Conservation (phyloP, 1,140 invertebrate species). For the Thereuonema tuberculata region DNA sequence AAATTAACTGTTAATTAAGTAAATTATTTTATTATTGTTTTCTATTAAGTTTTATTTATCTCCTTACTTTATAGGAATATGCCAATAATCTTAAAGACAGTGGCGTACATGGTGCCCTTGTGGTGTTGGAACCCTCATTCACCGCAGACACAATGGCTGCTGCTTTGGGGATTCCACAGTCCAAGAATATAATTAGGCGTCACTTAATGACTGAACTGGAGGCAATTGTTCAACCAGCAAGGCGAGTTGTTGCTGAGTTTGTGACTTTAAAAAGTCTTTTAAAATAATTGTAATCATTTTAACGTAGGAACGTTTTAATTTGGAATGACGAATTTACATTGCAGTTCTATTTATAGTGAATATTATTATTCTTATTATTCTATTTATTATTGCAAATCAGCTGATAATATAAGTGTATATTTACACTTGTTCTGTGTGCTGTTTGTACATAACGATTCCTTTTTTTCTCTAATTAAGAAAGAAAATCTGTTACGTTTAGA, state of each 20-base stretch:
- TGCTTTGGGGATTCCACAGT: conserved; percentile 77
- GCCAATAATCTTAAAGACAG: conserved; percentile 90
- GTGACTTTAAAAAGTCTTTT: not conserved
- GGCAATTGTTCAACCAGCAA: conserved; percentile 73
- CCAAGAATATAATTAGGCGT: conserved; percentile 80
- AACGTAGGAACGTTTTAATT: not conserved
- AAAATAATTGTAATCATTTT: not conserved
- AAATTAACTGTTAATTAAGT: too few species aligned
- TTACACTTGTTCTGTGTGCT: too few species aligned
- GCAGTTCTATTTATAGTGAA: too few species aligned
- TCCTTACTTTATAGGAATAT: conserved; percentile 53
- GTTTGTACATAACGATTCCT: too few species aligned
- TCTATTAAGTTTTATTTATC: too few species aligned
- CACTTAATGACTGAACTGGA: conserved; percentile 82
- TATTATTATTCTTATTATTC: too few species aligned
- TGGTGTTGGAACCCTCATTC: conserved; percentile 79
- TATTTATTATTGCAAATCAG: too few species aligned
- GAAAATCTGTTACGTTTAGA: too few species aligned
- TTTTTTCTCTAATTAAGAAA: too few species aligned
- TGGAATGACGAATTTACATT: too few species aligned
- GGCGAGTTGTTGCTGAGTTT: conserved; percentile 39
- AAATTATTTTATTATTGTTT: too few species aligned
- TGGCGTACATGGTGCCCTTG: conserved; percentile 81
- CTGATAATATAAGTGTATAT: too few species aligned
- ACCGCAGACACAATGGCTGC: conserved; percentile 87